phyloP scores from a whole-genome alignment of 2,888 invertebrate species.

The Sinopyrophorus schimmeli region DNA sequence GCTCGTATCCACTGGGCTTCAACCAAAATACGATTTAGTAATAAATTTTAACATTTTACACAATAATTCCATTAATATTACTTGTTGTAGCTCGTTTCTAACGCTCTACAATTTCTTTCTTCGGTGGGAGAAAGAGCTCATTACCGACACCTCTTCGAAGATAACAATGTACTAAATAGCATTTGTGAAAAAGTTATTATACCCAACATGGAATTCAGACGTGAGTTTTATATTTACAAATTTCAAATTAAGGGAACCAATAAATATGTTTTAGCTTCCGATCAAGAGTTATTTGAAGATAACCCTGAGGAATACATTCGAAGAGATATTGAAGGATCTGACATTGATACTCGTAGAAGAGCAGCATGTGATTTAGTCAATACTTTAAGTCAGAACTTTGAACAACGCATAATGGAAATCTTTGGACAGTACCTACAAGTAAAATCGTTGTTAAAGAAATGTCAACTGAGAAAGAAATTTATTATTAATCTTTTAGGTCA shows the following conservation, averaged over 20 bases:
- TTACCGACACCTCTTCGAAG: slow-evolving; percentile 87
- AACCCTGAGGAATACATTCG: slow-evolving; percentile 97
- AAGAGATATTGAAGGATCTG: slow-evolving; percentile 97
- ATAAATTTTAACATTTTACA: slow-evolving; percentile 36
- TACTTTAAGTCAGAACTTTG: slow-evolving; percentile 85
- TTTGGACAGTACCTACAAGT: slow-evolving; percentile 88
- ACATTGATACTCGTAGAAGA: slow-evolving; percentile 93
- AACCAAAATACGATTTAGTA: slow-evolving; percentile 90
- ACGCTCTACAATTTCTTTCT: slow-evolving; percentile 92
- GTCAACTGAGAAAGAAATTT: no score
- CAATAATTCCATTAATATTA: slow-evolving; percentile 57
- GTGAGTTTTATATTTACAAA: slow-evolving; percentile 55
- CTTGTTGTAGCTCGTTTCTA: slow-evolving; percentile 82
- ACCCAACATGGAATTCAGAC: slow-evolving; percentile 96
- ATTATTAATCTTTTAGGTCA: slow-evolving; percentile 62
- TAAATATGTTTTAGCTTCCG: slow-evolving; percentile 65
- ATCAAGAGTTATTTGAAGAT: slow-evolving; percentile 96
- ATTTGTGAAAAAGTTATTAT: slow-evolving; percentile 99
- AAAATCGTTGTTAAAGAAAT: not conserved
- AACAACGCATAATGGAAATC: slow-evolving; percentile 82
- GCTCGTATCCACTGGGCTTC: slow-evolving; percentile 79
- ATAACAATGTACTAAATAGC: slow-evolving; percentile 80
- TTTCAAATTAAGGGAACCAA: not conserved
- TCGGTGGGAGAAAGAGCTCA: slow-evolving; percentile 90
- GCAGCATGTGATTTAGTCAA: slow-evolving; percentile 97